Conservation (phyloP, 2,113 vertebrate genomes). For the Xiphophorus couchianus region DNA sequence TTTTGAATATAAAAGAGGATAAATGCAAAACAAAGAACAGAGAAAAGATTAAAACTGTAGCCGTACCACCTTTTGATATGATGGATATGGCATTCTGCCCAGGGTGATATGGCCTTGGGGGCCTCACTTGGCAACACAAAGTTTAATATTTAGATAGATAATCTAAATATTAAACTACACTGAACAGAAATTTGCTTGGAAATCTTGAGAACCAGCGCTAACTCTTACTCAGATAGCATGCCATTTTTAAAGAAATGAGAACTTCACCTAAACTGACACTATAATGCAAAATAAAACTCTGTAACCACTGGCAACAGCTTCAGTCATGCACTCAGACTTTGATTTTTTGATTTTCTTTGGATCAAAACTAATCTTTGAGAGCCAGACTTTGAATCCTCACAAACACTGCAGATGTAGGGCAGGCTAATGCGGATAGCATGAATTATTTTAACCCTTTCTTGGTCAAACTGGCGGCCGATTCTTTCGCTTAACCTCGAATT, state of each 20-base stretch:
- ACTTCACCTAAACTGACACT: neutral
- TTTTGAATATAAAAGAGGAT: conserved; percentile 49
- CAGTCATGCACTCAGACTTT: neutral
- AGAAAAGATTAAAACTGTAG: neutral
- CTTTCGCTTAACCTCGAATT: too few species aligned
- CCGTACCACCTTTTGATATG: neutral
- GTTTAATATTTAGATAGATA: too few species aligned
- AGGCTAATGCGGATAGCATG: neutral
- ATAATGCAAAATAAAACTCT: neutral
- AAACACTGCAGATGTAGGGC: neutral
- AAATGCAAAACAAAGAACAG: conserved; percentile 28
- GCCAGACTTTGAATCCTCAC: neutral
- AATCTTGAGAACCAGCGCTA: neutral
- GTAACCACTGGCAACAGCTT: neutral
- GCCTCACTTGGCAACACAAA: too few species aligned
- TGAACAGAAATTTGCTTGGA: too few species aligned
- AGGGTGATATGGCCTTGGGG: neutral
- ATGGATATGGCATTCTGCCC: neutral
- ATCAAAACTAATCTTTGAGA: neutral
- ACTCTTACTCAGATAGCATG: too few species aligned
- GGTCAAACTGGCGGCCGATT: too few species aligned
- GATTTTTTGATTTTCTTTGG: neutral
- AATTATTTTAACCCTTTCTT: too few species aligned
- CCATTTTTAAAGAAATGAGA: neutral
- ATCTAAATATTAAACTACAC: too few species aligned